phyloP scores from a whole-genome alignment of 2,113 vertebrate genomes.

The Fregetta grallaria region DNA sequence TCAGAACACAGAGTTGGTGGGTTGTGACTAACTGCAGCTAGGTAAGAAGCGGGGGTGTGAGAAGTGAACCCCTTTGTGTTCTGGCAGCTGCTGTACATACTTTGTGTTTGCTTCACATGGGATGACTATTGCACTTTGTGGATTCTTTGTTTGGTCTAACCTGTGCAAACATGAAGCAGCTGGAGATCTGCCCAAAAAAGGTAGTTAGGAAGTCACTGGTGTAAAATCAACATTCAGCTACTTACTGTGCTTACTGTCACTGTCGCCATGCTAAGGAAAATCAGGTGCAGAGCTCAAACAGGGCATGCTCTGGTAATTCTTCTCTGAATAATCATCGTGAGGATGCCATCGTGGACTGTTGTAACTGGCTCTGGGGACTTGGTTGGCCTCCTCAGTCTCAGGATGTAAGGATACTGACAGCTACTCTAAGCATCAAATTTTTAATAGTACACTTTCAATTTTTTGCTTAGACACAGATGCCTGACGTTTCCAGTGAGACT shows the following conservation, averaged over 20 bases:
- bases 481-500: not conserved
- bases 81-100: not conserved
- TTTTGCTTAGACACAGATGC: not conserved
- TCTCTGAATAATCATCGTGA: not conserved
- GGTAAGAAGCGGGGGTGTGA: not conserved
- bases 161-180: not conserved
- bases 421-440: not conserved
- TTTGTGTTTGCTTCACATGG: not conserved
- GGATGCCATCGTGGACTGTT: not conserved
- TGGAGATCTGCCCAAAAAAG: not conserved
- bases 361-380: not conserved
- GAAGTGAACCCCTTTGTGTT: not conserved
- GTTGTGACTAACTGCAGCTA: not conserved
- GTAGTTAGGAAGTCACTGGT: not conserved
- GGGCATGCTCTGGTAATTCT: not conserved
- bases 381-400: not conserved
- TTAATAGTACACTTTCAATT: not conserved
- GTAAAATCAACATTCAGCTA: not conserved
- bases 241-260: not conserved
- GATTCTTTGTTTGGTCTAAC: not conserved
- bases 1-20: not conserved
- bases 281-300: not conserved
- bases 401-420: not conserved
- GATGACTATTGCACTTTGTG: not conserved
- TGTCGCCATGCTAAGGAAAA: not conserved